Evolutionary conservation across 2,888 invertebrate species (phyloP).

Genomic region (Villa cingulata): DNA sequence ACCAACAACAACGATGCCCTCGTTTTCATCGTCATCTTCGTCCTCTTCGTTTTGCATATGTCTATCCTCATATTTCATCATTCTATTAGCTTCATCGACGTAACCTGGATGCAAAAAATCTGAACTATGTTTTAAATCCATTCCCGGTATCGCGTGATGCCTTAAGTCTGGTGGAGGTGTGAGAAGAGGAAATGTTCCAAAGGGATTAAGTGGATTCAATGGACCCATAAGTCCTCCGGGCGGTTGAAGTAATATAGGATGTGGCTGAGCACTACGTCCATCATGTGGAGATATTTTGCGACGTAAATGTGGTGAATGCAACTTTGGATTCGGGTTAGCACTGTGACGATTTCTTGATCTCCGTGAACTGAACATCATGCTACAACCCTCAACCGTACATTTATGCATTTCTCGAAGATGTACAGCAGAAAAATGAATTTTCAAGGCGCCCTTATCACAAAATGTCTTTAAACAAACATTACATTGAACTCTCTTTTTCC

Average conservation of each 20-base stretch:
- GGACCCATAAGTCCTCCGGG: conserved; percentile 42
- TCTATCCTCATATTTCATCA: conserved; percentile 40
- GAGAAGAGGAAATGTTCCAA: conserved; percentile 63
- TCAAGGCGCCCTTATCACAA: conserved; percentile 98
- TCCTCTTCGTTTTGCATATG: conserved; percentile 31
- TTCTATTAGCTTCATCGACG: conserved; percentile 37
- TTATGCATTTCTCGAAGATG: conserved; percentile 99
- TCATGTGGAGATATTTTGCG: conserved; percentile 91
- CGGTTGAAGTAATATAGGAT: conserved; percentile 64
- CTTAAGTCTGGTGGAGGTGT: conserved; percentile 44
- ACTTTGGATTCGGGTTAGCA: conserved; percentile 95
- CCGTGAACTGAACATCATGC: conserved; percentile 98
- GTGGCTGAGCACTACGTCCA: conserved; percentile 77
- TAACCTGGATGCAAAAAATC: conserved; percentile 41
- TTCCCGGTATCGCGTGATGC: conserved; percentile 33
- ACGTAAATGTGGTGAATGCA: conserved; percentile 88
- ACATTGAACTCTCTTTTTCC: conserved; percentile 95
- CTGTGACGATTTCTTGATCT: conserved; percentile 92
- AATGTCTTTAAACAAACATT: conserved; percentile 97
- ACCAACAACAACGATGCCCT: conserved; percentile 65
- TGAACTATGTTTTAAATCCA: conserved; percentile 51
- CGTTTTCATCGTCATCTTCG: conserved; percentile 33
- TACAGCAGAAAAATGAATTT: conserved; percentile 98
- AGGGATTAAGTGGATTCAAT: conserved; percentile 58
- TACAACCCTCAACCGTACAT: conserved; percentile 96